A percentile compares a stretch with the other conserved stretches of the same genome.
Conservation (phyloP, 2,797 vertebrate genomes). For the Gephyroberyx darwinii region DNA sequence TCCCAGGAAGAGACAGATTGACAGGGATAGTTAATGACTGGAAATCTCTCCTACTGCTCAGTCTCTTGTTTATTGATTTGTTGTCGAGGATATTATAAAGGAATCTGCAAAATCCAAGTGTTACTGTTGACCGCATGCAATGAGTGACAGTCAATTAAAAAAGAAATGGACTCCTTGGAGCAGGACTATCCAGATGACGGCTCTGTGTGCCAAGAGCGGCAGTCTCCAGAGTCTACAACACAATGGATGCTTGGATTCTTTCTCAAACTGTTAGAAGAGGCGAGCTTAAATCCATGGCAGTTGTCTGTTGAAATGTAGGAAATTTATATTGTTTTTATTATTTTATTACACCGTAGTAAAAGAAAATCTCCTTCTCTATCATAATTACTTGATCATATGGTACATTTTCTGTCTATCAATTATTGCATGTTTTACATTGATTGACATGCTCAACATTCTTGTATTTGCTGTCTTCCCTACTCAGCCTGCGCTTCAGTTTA, state of each 20-base stretch:
- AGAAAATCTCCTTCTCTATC: neutral
- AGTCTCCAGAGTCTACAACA: constrained; percentile 53
- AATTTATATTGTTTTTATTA: constrained; percentile 21
- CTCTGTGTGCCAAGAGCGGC: constrained; percentile 51
- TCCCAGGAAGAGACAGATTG: constrained; percentile 64
- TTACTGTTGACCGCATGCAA: constrained; percentile 65
- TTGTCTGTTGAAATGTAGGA: constrained; percentile 24
- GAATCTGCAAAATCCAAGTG: constrained; percentile 71
- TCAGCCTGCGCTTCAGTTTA: neutral
- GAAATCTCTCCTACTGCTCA: constrained; percentile 71
- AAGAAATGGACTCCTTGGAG: constrained; percentile 62
- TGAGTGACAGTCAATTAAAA: constrained; percentile 82
- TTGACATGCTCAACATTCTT: constrained; percentile 9
- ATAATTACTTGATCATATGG: constrained; percentile 6
- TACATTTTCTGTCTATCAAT: constrained; percentile 20
- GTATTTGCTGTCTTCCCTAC: neutral
- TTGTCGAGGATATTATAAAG: constrained; percentile 78
- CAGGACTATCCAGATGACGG: constrained; percentile 68
- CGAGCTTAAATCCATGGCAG: constrained; percentile 35
- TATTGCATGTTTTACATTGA: constrained; percentile 7
- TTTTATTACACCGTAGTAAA: neutral
- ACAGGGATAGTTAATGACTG: constrained; percentile 75
- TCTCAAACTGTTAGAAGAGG: constrained; percentile 35
- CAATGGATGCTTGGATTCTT: constrained; percentile 44
- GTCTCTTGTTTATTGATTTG: constrained; percentile 77